Evolutionary conservation across 2,797 vertebrate species (phyloP), one percentile per base, ranked within the genome.

Genomic region (Scyliorhinus canicula): DNA sequence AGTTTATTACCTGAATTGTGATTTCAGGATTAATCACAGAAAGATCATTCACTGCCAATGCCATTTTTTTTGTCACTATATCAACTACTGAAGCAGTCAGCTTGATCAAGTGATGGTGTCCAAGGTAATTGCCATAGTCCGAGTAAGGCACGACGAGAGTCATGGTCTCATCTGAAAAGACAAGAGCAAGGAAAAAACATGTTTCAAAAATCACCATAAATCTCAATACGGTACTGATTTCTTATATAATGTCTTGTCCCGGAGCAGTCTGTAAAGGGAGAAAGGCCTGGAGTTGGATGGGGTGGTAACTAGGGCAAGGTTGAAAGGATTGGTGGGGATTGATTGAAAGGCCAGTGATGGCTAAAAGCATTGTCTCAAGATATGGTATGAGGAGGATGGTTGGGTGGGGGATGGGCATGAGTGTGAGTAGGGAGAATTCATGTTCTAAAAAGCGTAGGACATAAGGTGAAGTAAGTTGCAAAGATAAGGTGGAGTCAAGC

Each of bases 21-120:
- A 99, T 98, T 7, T 98, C 97, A 0, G 99, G 99, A 82, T 99
- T 98, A 47, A 98, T 98, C 95, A 99, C 95, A 35, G 98, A 97
- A 95, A 99, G 96, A 82, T 98, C 98, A 93, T 98, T 97, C 96
- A 98, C 74, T 0, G 97, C 96, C 95, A 99, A 95, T 0, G 96
- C 24, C 26, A 96, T 3, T 0, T 97, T 96, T 0, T 96, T 95
- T 0, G 96, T 97, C 93, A 96, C 95, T 3, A 96, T 96, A 95
- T 99, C 98, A 0, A 97, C 55, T 6, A 99, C 96, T 35, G 99
- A 97, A 88, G 97, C 98, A 24, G 97, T 97, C 96, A 99, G 97
- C 95, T 98, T 98, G 96, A 99, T 98, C 77, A 98, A 93, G 97
- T 98, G 99, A 95, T 98, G 98, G 85, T 98, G 97, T 0, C 97